Evolutionary conservation across 1,140 invertebrate genomes (phyloP).

Genomic region (Drosophila dunni): DNA sequence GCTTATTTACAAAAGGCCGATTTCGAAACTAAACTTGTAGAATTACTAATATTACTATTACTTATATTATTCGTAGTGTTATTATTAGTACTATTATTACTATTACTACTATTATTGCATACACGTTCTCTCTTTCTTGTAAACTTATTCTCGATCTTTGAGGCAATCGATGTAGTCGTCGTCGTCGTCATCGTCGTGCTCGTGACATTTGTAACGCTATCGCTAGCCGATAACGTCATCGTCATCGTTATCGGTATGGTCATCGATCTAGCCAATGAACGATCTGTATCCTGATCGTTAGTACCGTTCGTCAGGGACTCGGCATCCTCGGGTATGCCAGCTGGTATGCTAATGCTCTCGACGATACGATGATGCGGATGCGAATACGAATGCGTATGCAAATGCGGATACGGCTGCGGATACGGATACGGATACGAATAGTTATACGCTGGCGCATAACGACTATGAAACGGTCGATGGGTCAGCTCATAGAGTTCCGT

Average conservation of each 20-base stretch:
- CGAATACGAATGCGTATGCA: conserved; percentile 21
- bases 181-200: conserved; percentile 29
- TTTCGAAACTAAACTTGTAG: conserved; percentile 81
- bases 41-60: conserved; percentile 82
- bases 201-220: conserved; percentile 14
- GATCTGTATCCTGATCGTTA: conserved; percentile 31
- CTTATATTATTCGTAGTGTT: conserved; percentile 66
- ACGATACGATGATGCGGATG: conserved; percentile 21
- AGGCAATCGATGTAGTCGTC: conserved; percentile 51
- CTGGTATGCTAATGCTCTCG: conserved; percentile 44
- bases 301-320: conserved; percentile 53
- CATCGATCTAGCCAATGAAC: conserved; percentile 6
- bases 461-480: conserved; percentile 6
- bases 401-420: background rate
- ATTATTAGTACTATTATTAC: conserved; percentile 62
- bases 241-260: conserved; percentile 20
- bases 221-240: conserved; percentile 32
- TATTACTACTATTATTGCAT: conserved; percentile 84
- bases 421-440: conserved; percentile 24
- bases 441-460: background rate
- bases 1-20: conserved; percentile 82
- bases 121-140: conserved; percentile 84
- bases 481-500: conserved; percentile 17
- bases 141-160: conserved; percentile 78
- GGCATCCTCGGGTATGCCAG: conserved; percentile 63